Evolutionary conservation across 2,113 vertebrate species (phyloP), one percentile per base, ranked within the genome.

Genomic region (Lophura nycthemera): DNA sequence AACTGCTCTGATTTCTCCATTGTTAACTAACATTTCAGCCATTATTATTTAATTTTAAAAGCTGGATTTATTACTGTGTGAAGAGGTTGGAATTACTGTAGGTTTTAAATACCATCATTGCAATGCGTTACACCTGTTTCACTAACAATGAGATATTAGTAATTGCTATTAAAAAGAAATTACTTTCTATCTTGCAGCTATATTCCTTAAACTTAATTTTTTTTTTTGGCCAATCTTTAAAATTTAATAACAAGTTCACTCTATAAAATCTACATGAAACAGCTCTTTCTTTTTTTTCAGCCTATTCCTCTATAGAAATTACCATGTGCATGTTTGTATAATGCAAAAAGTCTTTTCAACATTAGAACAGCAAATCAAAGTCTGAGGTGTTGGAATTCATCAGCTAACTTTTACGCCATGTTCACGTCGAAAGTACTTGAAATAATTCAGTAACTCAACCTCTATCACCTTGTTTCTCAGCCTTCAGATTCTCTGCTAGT

Each of bases 11-110:
- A 82, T 70, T 72, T 92, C 17, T 89, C n/a, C 5, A 27, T 19
- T 38, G 25, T 47, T 61, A 38, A 61, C 14, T 76, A 76, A 61
- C 43, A 79, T 85, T 73, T 73, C 74, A 73, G 48, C 25, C 56
- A 54, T 76, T 73, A 38, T 9, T 1, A 81, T 83, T 82, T 85
- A 65, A 40, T 87, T 88, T 89, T 84, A 74, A 25, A 91, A 42
- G 40, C 24, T 79, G 45, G 38, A 85, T 79, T 87, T 76, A 75
- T 75, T 66, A 47, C 40, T 52, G 10, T 8, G 4, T 60, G 60
- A 89, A 71, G 16, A 94, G 60, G 29, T 12, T 82, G 61, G 47
- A 83, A 67, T 86, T 56, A 25, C 8, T 83, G 32, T 11, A 74
- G 32, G 38, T 85, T 83, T 83, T 45, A 84, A 84, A 50, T 8